Evolutionary conservation across 2,888 invertebrate genomes (phyloP).

Genomic region (Oligia fasciuncula): DNA sequence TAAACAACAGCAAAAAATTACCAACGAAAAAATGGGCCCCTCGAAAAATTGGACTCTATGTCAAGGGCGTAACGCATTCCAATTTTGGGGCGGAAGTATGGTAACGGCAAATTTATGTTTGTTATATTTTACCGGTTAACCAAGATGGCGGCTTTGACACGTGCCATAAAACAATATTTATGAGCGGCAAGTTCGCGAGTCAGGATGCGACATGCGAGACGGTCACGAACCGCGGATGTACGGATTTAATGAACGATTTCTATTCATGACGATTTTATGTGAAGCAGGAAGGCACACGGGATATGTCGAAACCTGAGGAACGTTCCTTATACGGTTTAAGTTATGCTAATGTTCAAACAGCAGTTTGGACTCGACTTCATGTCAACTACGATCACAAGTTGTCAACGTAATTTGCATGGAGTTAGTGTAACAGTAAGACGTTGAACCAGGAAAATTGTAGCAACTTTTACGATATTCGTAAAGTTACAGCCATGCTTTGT

Average conservation of each 20-base stretch:
- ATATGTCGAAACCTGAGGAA: slow-evolving; percentile 62
- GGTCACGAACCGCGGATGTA: slow-evolving; percentile 87
- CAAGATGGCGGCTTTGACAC: slow-evolving; percentile 87
- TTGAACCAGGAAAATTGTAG: slow-evolving; percentile 39
- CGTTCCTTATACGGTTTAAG: slow-evolving; percentile 53
- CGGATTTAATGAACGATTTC: slow-evolving; percentile 82
- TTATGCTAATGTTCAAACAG: slow-evolving; percentile 46
- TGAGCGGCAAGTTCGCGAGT: slow-evolving; percentile 86
- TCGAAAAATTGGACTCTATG: slow-evolving; percentile 76
- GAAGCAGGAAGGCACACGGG: slow-evolving; percentile 71
- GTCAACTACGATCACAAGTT: slow-evolving; percentile 43
- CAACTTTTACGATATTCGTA: slow-evolving; percentile 52
- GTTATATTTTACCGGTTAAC: slow-evolving; percentile 77
- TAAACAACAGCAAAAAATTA: slow-evolving; percentile 71
- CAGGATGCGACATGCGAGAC: slow-evolving; percentile 86
- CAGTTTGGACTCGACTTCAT: slow-evolving; percentile 41
- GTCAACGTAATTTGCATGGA: slow-evolving; percentile 56
- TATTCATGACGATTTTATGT: slow-evolving; percentile 86
- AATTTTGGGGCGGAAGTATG: slow-evolving; percentile 66
- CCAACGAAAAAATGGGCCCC: slow-evolving; percentile 60
- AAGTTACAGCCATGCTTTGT: slow-evolving; percentile 32
- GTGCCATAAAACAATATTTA: slow-evolving; percentile 89
- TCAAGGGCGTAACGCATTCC: slow-evolving; percentile 74
- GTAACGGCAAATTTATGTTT: slow-evolving; percentile 71
- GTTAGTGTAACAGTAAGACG: slow-evolving; percentile 39